These are phyloP conservation scores for Trachops cirrhosus DNA, from an alignment of 2,797 vertebrate genomes.

Conservation along the genomic window DNA sequence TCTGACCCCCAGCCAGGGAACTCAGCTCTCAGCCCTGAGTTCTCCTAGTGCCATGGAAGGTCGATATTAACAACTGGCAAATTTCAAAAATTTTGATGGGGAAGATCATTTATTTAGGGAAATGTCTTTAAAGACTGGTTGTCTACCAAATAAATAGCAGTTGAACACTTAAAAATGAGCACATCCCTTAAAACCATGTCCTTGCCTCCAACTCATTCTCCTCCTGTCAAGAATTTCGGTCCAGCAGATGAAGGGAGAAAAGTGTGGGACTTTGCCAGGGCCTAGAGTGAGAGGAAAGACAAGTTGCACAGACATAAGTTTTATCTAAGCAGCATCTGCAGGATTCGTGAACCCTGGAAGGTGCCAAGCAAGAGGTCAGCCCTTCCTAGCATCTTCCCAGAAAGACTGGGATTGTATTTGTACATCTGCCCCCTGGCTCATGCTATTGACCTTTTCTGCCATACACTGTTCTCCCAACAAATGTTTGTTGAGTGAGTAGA, in stretches of 20 bases:
- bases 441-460: background rate
- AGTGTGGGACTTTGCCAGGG: background rate
- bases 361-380: background rate
- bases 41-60: background rate
- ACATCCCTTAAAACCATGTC: background rate
- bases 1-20: background rate
- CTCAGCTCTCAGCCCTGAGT: background rate
- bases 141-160: background rate
- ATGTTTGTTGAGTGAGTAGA: background rate
- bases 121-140: conserved; percentile 3
- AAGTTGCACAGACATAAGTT: background rate
- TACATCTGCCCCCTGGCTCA: background rate
- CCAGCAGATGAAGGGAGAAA: background rate
- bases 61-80: background rate
- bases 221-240: background rate
- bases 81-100: background rate
- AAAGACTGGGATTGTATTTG: background rate
- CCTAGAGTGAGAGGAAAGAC: background rate
- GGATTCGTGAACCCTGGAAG: background rate
- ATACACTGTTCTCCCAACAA: background rate
- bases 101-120: background rate
- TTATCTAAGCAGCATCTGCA: background rate
- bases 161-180: background rate
- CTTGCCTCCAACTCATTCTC: background rate
- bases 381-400: background rate